Conservation (phyloP, 2,113 vertebrate genomes). For the Hemiscyllium ocellatum region DNA sequence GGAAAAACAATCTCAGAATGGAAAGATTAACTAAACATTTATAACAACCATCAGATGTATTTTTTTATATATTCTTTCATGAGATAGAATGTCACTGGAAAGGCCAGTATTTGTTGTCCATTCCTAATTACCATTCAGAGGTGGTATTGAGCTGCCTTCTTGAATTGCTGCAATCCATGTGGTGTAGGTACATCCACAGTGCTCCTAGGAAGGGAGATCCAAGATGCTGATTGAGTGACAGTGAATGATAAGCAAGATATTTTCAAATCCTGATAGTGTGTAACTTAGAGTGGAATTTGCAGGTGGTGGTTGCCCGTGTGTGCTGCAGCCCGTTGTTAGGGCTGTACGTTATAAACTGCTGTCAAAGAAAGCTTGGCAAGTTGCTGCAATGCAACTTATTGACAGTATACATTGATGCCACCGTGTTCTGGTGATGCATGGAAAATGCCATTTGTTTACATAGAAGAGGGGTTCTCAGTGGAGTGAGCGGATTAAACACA, state of each 20-base stretch:
- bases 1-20: neutral
- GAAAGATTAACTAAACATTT: neutral
- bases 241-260: neutral
- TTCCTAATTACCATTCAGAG: neutral
- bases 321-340: neutral
- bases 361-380: too few relatives aligned
- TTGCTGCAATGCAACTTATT: too few relatives aligned
- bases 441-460: neutral
- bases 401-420: too few relatives aligned
- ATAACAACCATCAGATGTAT: neutral
- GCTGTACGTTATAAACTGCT: neutral
- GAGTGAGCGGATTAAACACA: neutral
- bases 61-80: neutral
- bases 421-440: too few relatives aligned
- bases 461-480: neutral
- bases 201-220: neutral
- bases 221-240: neutral
- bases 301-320: neutral
- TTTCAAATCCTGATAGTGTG: neutral
- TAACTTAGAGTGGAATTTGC: neutral
- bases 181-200: neutral
- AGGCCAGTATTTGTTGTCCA: neutral
- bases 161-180: neutral
- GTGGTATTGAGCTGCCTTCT: neutral
- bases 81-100: neutral